Evolutionary conservation across 2,888 invertebrate species (phyloP).

Genomic region (Ormyrus thymus): DNA sequence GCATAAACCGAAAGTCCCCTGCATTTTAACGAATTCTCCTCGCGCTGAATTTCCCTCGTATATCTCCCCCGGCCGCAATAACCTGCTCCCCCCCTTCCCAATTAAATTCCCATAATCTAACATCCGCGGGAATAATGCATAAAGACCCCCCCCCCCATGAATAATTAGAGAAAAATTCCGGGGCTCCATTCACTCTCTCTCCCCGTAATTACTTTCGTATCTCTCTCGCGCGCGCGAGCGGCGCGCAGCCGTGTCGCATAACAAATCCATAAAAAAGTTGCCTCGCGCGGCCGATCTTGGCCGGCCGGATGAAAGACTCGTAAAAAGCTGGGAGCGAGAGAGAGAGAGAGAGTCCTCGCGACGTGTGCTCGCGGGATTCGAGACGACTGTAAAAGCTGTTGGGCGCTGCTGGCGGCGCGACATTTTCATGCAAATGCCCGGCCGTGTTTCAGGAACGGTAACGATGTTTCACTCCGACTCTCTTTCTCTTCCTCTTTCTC

Average conservation of each 20-base stretch:
- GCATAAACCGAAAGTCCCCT: too few species aligned
- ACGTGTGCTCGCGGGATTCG: not conserved
- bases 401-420: slow-evolving; percentile 4
- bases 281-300: slow-evolving; percentile 1
- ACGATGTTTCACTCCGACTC: slow-evolving; percentile 21
- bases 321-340: slow-evolving; percentile 7
- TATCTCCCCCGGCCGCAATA: too few species aligned
- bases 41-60: not conserved
- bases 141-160: too few species aligned
- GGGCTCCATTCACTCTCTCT: not conserved
- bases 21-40: not conserved
- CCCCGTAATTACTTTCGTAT: not conserved
- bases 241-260: not conserved
- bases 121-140: too few species aligned
- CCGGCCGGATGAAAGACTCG: not conserved
- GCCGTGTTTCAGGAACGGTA: slow-evolving; percentile 9
- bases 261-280: slow-evolving; percentile 28
- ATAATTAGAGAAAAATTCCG: too few species aligned
- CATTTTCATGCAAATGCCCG: slow-evolving; percentile 32
- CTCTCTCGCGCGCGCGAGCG: not conserved
- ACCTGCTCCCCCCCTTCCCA: too few species aligned
- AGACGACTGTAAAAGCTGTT: slow-evolving; percentile 20
- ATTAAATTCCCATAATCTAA: too few species aligned
- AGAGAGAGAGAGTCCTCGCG: not conserved
- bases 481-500: too few species aligned